phyloP scores from a whole-genome alignment of 2,888 invertebrate genomes.

The Cybosia mesomella region DNA sequence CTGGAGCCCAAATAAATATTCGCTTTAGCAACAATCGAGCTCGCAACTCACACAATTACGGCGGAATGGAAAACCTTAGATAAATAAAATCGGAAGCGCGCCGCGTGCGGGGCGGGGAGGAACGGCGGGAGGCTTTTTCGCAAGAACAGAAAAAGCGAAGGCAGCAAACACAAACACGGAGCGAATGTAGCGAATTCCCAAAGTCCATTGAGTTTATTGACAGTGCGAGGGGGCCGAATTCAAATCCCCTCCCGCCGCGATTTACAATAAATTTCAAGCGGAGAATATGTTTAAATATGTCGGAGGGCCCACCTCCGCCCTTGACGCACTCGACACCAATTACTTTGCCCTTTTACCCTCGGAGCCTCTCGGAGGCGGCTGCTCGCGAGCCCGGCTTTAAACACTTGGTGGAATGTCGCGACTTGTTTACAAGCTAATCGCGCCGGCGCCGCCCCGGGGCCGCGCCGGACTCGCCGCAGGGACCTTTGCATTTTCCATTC shows the following conservation, averaged over 20 bases:
- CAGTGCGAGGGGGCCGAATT: constrained; percentile 70
- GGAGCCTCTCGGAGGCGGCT: constrained; percentile 46
- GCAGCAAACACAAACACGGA: constrained; percentile 81
- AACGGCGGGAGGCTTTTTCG: constrained; percentile 62
- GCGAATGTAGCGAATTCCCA: constrained; percentile 84
- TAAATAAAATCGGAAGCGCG: constrained; percentile 83
- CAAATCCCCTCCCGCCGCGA: constrained; percentile 80
- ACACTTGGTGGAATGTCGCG: constrained; percentile 74
- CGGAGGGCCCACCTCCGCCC: constrained; percentile 53
- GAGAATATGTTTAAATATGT: constrained; percentile 85
- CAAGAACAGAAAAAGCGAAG: constrained; percentile 74
- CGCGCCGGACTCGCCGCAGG: constrained; percentile 48
- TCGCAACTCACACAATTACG: constrained; percentile 85
- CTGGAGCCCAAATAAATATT: constrained; percentile 84
- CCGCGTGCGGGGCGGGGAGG: constrained; percentile 27
- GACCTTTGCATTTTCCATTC: constrained; percentile 62
- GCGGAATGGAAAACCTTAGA: constrained; percentile 84
- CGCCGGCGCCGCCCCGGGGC: constrained; percentile 52
- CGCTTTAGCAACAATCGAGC: constrained; percentile 83
- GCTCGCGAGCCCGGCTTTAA: constrained; percentile 70
- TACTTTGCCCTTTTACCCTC: constrained; percentile 68
- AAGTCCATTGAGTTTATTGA: constrained; percentile 85
- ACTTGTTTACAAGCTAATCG: constrained; percentile 81
- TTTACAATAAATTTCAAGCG: constrained; percentile 85
- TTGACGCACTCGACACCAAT: constrained; percentile 60